Evolutionary conservation across 2,888 invertebrate species (phyloP).

Genomic region (Monopis laevigella): DNA sequence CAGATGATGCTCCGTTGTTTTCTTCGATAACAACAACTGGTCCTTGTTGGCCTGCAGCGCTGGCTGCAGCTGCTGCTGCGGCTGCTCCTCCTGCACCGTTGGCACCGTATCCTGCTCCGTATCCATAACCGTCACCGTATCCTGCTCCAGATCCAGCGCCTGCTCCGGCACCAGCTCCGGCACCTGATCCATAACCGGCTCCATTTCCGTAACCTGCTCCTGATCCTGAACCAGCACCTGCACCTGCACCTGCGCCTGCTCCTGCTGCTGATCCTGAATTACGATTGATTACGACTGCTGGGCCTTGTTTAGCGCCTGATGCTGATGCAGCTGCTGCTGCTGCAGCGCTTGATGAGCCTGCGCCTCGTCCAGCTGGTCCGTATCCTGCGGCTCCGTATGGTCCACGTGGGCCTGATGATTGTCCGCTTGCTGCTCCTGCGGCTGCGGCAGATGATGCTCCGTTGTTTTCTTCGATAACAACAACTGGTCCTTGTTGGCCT

Average conservation of each 20-base stretch:
- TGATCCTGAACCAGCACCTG: background rate
- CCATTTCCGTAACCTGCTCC: background rate
- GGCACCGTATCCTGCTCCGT: background rate
- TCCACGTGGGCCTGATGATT: background rate
- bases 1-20: slow-evolving; percentile 14
- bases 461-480: background rate
- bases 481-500: background rate
- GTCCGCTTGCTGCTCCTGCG: background rate
- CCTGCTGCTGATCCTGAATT: background rate
- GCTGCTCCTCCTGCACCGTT: background rate
- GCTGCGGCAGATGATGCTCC: background rate
- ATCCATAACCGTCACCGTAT: background rate
- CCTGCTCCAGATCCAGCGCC: background rate
- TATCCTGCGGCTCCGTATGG: background rate
- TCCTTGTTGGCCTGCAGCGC: slow-evolving; percentile 7
- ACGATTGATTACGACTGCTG: background rate
- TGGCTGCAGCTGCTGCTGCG: slow-evolving; percentile 10
- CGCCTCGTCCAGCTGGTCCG: background rate
- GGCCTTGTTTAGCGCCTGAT: background rate
- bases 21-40: background rate
- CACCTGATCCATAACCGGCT: background rate
- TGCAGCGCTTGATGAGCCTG: background rate
- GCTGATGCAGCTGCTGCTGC: background rate
- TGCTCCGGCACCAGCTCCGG: background rate
- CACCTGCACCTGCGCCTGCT: background rate